A percentile compares a stretch with the other conserved stretches of the same genome.
Evolutionary conservation across 2,888 invertebrate species (phyloP).

Genomic region (Catocala fraxini): DNA sequence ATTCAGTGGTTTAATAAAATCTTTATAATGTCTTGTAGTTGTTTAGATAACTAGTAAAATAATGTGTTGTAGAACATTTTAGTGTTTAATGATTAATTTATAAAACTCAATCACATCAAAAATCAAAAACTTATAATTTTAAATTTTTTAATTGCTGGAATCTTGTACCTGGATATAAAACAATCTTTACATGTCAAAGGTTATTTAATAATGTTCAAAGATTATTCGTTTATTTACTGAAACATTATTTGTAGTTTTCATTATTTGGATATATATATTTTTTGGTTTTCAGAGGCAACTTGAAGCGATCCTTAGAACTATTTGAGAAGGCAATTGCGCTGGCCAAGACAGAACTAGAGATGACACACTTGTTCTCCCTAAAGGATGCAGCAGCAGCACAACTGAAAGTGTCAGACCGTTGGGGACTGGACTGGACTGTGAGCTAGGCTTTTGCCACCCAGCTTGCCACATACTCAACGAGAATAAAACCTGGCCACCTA

Average conservation of each 20-base stretch:
- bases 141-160: too few species aligned
- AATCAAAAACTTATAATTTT: too few species aligned
- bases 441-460: slow-evolving; percentile 69
- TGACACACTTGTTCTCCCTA: slow-evolving; percentile 96
- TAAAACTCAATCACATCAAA: too few species aligned
- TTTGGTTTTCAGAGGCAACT: slow-evolving; percentile 91
- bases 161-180: too few species aligned
- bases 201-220: too few species aligned
- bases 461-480: slow-evolving; percentile 60
- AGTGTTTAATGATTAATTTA: too few species aligned
- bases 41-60: too few species aligned
- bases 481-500: slow-evolving; percentile 70
- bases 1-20: too few species aligned
- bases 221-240: too few species aligned
- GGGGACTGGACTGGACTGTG: slow-evolving; percentile 89
- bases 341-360: slow-evolving; percentile 95
- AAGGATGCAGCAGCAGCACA: slow-evolving; percentile 97
- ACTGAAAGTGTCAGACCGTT: slow-evolving; percentile 92
- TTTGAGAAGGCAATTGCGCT: slow-evolving; percentile 96
- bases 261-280: not conserved
- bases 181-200: too few species aligned
- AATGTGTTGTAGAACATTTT: too few species aligned
- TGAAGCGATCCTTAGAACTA: slow-evolving; percentile 93
- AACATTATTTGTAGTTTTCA: not conserved
- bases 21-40: too few species aligned